Conservation (phyloP, 2,113 vertebrate species). For the Pica pica region DNA sequence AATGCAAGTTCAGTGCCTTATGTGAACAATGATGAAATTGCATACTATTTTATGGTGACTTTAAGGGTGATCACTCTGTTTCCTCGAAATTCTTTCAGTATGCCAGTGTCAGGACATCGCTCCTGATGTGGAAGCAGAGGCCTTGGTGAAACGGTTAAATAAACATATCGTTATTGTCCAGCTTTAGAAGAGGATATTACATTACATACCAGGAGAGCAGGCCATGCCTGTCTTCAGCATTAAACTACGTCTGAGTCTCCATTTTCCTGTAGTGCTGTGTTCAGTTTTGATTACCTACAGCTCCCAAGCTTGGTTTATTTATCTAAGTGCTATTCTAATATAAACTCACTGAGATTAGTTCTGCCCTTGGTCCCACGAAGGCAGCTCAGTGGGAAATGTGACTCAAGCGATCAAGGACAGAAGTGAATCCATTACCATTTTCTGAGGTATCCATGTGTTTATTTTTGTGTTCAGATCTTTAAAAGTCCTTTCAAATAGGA, state of each 20-base stretch:
- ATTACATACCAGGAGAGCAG: slow-evolving; percentile 64
- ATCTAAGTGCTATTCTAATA: slow-evolving; percentile 61
- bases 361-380: not conserved
- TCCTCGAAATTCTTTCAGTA: slow-evolving; percentile 54
- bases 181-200: slow-evolving; percentile 72
- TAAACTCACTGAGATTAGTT: slow-evolving; percentile 39
- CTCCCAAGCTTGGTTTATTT: slow-evolving; percentile 57
- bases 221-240: slow-evolving; percentile 43
- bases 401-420: not conserved
- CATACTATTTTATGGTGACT: slow-evolving; percentile 4
- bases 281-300: slow-evolving; percentile 60
- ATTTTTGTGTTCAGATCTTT: slow-evolving; percentile 8
- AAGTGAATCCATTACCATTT: slow-evolving; percentile 5
- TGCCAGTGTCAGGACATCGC: slow-evolving; percentile 42
- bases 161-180: slow-evolving; percentile 67
- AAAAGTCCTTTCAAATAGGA: slow-evolving; percentile 3
- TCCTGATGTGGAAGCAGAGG: not conserved
- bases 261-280: slow-evolving; percentile 41
- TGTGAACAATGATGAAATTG: not conserved
- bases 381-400: slow-evolving; percentile 7
- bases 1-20: not conserved
- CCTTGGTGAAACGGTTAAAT: slow-evolving; percentile 69
- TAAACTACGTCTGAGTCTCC: slow-evolving; percentile 50
- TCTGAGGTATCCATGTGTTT: not conserved
- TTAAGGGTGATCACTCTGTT: not conserved